These are phyloP conservation scores for Mactra quadrangularis DNA, from an alignment of 1,140 invertebrate species.

Conservation along the genomic window DNA sequence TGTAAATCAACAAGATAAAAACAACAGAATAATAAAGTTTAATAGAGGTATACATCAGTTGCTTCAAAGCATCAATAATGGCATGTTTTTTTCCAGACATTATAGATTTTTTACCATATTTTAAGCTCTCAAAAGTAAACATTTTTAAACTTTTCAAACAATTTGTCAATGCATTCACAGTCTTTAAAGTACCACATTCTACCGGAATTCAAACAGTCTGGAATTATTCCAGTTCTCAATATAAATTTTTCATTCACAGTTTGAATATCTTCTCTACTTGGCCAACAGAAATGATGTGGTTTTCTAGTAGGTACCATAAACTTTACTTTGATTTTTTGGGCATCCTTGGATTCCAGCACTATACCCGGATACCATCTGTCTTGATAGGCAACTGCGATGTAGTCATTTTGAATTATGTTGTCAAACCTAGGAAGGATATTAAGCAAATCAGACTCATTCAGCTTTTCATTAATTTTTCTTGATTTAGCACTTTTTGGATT, in stretches of 20 bases:
- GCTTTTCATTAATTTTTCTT: not conserved
- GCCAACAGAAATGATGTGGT: not conserved
- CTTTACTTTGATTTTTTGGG: not conserved
- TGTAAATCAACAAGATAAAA: no score
- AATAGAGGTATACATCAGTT: not conserved
- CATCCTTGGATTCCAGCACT: not conserved
- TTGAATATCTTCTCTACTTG: no score
- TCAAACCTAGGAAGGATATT: not conserved
- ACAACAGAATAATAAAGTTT: no score
- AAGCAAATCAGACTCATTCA: not conserved
- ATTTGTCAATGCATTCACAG: not conserved
- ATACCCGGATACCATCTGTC: no score
- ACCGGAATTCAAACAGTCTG: conserved; percentile 1
- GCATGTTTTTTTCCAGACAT: not conserved
- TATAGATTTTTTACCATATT: no score
- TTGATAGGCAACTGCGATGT: not conserved
- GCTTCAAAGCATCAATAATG: not conserved
- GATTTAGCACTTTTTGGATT: not conserved
- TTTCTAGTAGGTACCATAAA: not conserved
- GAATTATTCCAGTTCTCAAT: not conserved
- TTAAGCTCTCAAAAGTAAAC: no score
- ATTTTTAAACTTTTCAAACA: no score
- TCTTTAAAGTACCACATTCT: conserved; percentile 1
- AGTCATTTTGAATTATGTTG: not conserved
- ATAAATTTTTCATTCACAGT: not conserved